A percentile compares a stretch with the other conserved stretches of the same genome.
Evolutionary conservation across 2,888 invertebrate species (phyloP).

Genomic region (Choreutis nemorana): DNA sequence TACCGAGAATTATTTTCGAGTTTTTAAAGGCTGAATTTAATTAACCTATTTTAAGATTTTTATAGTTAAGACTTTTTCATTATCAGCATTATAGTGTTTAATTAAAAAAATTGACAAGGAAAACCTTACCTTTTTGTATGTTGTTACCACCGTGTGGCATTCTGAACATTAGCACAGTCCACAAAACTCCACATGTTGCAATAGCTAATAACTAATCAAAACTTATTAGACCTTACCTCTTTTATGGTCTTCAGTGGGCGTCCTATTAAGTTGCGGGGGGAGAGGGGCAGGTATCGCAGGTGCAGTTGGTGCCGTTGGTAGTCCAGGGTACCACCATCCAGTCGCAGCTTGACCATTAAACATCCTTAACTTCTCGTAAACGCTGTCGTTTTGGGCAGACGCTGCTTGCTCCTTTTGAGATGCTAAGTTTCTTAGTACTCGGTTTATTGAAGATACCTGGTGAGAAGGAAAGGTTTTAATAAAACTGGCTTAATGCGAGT

Average conservation of each 20-base stretch:
- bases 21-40: no score
- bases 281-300: slow-evolving; percentile 76
- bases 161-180: no score
- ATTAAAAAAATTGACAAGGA: no score
- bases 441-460: slow-evolving; percentile 97
- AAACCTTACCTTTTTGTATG: no score
- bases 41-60: no score
- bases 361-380: slow-evolving; percentile 94
- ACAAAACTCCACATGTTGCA: slow-evolving; percentile 3
- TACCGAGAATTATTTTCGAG: no score
- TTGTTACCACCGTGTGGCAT: no score
- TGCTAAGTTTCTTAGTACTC: slow-evolving; percentile 94
- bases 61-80: no score
- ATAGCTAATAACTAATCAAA: no score
- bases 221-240: slow-evolving; percentile 78
- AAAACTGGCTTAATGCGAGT: no score
- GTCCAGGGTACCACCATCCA: slow-evolving; percentile 87
- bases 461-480: neutral
- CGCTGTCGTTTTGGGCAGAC: slow-evolving; percentile 84
- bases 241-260: slow-evolving; percentile 76
- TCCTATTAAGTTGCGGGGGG: slow-evolving; percentile 67
- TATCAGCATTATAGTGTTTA: no score
- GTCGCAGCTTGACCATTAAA: slow-evolving; percentile 90
- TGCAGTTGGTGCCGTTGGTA: slow-evolving; percentile 75
- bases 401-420: slow-evolving; percentile 95